A percentile compares a stretch with the other conserved stretches of the same genome.
Evolutionary conservation across 2,888 invertebrate genomes (phyloP).

Genomic region (Tenodera sinensis): DNA sequence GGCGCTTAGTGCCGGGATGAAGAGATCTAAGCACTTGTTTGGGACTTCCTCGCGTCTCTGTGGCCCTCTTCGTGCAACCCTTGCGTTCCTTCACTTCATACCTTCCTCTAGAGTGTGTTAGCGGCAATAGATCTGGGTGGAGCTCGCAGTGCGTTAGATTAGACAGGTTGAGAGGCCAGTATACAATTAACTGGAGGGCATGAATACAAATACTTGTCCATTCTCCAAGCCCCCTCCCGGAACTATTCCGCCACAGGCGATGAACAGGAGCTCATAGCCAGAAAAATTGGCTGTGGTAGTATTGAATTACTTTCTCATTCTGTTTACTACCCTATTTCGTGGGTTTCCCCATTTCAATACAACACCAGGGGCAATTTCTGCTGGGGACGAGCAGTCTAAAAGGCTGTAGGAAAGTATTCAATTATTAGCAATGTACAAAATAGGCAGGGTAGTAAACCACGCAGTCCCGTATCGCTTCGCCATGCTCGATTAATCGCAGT

Average conservation of each 20-base stretch:
- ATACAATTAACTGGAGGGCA: no score
- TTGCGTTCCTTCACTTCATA: no score
- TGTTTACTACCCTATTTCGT: not conserved
- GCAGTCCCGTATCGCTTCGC: not conserved
- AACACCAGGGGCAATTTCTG: not conserved
- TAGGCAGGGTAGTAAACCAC: not conserved
- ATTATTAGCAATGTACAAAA: slow-evolving; percentile 7
- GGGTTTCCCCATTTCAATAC: not conserved
- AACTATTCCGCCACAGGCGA: not conserved
- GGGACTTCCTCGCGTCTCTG: no score
- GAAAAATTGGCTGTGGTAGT: not conserved
- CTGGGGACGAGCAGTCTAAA: not conserved
- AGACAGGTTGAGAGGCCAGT: no score
- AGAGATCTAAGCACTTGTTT: no score
- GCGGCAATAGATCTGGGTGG: no score
- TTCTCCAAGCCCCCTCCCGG: not conserved
- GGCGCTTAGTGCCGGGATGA: no score
- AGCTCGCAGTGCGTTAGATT: no score
- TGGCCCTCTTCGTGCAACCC: no score
- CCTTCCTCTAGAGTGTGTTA: no score
- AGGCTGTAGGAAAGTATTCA: not conserved
- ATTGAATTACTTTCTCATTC: not conserved
- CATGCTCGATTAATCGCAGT: not conserved
- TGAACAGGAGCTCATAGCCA: not conserved
- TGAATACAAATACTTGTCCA: no score